Conservation (phyloP, 2,113 vertebrate genomes). For the Neogobius melanostomus region DNA sequence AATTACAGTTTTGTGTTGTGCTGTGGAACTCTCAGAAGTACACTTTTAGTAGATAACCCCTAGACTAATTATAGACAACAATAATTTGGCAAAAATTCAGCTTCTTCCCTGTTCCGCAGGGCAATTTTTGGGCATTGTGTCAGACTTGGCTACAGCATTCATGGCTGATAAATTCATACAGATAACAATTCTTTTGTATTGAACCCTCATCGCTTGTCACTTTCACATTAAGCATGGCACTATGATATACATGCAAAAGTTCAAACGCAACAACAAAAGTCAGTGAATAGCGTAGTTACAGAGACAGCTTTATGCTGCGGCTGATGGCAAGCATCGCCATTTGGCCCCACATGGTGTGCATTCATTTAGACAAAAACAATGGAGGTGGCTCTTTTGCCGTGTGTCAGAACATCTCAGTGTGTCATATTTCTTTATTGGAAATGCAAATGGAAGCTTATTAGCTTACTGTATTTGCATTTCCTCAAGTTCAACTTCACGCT, state of each 20-base stretch:
- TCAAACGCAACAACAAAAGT: slow-evolving; percentile 17
- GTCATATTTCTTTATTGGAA: too few species aligned
- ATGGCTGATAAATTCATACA: slow-evolving; percentile 26
- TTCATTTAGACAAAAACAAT: too few species aligned
- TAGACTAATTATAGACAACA: slow-evolving; percentile 20
- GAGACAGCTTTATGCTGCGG: neutral
- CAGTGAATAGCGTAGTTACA: slow-evolving; percentile 15
- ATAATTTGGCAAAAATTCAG: slow-evolving; percentile 3
- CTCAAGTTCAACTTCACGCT: too few species aligned
- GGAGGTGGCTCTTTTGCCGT: too few species aligned
- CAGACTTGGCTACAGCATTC: neutral
- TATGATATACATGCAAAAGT: slow-evolving; percentile 9
- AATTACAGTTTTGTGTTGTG: neutral
- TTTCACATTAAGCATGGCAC: slow-evolving; percentile 14
- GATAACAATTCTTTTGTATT: neutral
- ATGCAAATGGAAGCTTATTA: too few species aligned
- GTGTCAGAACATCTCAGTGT: too few species aligned
- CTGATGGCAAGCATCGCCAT: too few species aligned
- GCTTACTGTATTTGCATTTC: too few species aligned
- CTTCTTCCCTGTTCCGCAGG: neutral
- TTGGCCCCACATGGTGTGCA: too few species aligned
- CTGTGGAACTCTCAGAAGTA: neutral
- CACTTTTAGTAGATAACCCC: slow-evolving; percentile 2
- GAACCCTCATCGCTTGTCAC: slow-evolving; percentile 10
- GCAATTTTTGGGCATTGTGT: neutral